Conservation (phyloP, 30 jellyfish, hydroid and myxozoan species). For the Hydractinia symbiolongicarpus region DNA sequence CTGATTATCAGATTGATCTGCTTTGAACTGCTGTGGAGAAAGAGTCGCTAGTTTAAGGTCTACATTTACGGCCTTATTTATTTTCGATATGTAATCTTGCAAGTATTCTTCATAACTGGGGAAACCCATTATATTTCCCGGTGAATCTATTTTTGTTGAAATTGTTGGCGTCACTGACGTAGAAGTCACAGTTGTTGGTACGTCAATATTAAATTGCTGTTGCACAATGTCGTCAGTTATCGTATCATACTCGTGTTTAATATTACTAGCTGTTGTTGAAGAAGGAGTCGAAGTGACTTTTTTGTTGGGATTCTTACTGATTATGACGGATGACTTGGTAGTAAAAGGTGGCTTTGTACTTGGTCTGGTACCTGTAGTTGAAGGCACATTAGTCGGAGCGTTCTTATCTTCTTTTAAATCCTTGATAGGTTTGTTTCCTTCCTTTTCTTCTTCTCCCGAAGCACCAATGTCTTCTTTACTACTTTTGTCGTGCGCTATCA, state of each 20-base stretch:
- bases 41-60: neutral
- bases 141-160: neutral
- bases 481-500: neutral
- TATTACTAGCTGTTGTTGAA: too few relatives aligned
- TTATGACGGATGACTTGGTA: too few relatives aligned
- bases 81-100: neutral
- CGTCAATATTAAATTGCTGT: neutral
- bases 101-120: conserved; percentile 29
- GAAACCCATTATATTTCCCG: conserved; percentile 15
- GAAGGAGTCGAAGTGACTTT: too few relatives aligned
- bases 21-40: too few relatives aligned
- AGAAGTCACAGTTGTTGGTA: conserved; percentile 3
- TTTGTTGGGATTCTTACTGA: too few relatives aligned
- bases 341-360: too few relatives aligned
- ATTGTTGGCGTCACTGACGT: conserved; percentile 12
- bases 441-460: neutral
- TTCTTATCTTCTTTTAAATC: too few relatives aligned
- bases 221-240: neutral
- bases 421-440: too few relatives aligned
- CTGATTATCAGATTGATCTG: too few relatives aligned
- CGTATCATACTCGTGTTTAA: too few relatives aligned
- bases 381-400: too few relatives aligned
- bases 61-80: neutral
- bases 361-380: too few relatives aligned
- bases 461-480: neutral